These are phyloP conservation scores for Trichogramma evanescens DNA, from an alignment of 2,888 invertebrate species.

Conservation along the genomic window DNA sequence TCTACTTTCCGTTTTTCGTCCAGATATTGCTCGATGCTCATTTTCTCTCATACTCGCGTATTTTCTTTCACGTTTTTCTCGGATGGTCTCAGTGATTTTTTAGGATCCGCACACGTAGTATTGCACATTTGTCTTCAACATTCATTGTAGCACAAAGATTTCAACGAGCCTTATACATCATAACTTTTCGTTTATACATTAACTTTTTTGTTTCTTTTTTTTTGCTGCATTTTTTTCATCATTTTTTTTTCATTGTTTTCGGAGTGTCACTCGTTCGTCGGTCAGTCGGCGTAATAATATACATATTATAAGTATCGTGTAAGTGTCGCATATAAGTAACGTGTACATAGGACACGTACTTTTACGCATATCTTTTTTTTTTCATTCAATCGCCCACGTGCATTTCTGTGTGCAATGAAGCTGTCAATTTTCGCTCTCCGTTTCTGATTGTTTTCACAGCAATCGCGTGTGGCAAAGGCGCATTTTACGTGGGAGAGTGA, in stretches of 20 bases:
- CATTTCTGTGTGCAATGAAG: no score
- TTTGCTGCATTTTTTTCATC: conserved; percentile 5
- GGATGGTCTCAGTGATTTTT: neutral
- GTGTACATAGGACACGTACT: no score
- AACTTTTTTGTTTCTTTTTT: conserved; percentile 7
- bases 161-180: conserved; percentile 11
- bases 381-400: no score
- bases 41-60: neutral
- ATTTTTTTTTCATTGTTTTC: conserved; percentile 5
- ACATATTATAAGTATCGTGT: no score
- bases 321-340: no score
- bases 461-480: neutral
- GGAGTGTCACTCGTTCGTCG: conserved; percentile 14
- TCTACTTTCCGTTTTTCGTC: neutral
- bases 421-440: no score
- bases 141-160: conserved; percentile 17
- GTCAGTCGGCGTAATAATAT: conserved; percentile 4
- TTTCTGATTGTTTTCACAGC: no score
- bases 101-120: no score
- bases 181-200: neutral
- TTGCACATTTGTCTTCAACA: no score
- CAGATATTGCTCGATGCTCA: neutral
- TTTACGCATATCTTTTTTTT: no score
- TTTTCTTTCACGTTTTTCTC: conserved; percentile 1
- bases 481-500: neutral